Conservation (phyloP, 2,113 vertebrate species). For the Pelmatolapia mariae region DNA sequence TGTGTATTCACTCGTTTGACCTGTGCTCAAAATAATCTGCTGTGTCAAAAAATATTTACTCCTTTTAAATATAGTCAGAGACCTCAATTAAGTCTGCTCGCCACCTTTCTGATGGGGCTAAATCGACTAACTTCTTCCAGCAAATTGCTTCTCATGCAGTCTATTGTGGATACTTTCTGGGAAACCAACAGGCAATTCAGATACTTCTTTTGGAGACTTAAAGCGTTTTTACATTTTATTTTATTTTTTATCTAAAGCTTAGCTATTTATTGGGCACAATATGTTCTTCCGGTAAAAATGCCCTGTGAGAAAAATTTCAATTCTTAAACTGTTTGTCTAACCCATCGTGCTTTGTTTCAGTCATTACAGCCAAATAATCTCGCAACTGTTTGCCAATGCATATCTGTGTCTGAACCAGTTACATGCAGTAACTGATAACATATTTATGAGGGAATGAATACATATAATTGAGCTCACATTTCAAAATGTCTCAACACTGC, state of each 20-base stretch:
- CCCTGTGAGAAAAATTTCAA: background rate
- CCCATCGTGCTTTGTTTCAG: constrained; percentile 4
- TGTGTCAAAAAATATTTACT: constrained; percentile 57
- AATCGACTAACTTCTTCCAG: constrained; percentile 56
- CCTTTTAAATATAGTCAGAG: constrained; percentile 53
- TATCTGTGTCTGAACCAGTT: constrained; percentile 7
- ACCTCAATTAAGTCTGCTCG: constrained; percentile 61
- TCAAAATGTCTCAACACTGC: constrained; percentile 31
- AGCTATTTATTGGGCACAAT: background rate
- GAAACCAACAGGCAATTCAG: constrained; percentile 4
- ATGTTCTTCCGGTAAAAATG: background rate
- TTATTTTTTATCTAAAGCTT: background rate
- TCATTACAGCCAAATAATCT: constrained; percentile 7
- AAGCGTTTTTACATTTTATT: background rate
- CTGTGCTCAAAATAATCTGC: constrained; percentile 38
- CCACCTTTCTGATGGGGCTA: constrained; percentile 60
- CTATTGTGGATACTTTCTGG: constrained; percentile 19
- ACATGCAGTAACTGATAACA: constrained; percentile 9
- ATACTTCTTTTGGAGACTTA: background rate
- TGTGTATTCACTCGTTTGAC: constrained; percentile 30
- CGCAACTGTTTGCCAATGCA: background rate
- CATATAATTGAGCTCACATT: constrained; percentile 39
- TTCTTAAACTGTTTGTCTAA: constrained; percentile 3
- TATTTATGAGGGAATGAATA: constrained; percentile 35
- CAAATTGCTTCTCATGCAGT: constrained; percentile 52